phyloP scores from a whole-genome alignment of 2,797 vertebrate species.

The Pseudopleuronectes americanus region DNA sequence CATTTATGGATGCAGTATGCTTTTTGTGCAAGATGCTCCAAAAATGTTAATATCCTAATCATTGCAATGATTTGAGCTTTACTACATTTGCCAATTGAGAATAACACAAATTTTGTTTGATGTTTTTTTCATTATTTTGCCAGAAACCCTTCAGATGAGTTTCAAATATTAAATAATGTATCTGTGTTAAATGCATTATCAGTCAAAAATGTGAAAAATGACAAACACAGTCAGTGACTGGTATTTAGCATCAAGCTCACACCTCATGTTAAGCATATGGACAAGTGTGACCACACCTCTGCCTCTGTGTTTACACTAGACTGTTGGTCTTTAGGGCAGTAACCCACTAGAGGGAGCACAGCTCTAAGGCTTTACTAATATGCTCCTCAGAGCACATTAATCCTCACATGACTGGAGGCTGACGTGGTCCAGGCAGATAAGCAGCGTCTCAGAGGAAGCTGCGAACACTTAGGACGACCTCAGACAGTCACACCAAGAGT shows the following conservation, averaged over 20 bases:
- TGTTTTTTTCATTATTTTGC: too few relatives aligned
- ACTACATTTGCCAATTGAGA: too few relatives aligned
- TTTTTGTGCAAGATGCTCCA: too few relatives aligned
- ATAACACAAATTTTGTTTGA: too few relatives aligned
- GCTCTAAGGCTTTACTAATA: conserved; percentile 44
- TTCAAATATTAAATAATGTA: too few relatives aligned
- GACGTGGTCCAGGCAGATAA: conserved; percentile 27
- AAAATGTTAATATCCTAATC: too few relatives aligned
- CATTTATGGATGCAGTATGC: too few relatives aligned
- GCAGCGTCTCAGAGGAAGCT: background rate
- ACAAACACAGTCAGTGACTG: background rate
- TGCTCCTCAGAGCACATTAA: conserved; percentile 18
- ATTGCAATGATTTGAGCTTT: too few relatives aligned
- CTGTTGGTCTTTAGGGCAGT: conserved; percentile 31
- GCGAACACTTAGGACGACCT: background rate
- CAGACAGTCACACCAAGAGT: background rate
- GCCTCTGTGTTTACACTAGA: conserved; percentile 3
- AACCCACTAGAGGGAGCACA: conserved; percentile 81
- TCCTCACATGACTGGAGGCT: conserved; percentile 24
- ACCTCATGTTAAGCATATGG: background rate
- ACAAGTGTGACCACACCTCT: conserved; percentile 13
- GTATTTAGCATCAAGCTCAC: background rate
- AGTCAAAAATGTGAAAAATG: background rate
- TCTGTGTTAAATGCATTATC: background rate
- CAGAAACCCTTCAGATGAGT: too few relatives aligned